Conservation (phyloP, 1,140 invertebrate genomes). For the Oedothorax gibbosus region DNA sequence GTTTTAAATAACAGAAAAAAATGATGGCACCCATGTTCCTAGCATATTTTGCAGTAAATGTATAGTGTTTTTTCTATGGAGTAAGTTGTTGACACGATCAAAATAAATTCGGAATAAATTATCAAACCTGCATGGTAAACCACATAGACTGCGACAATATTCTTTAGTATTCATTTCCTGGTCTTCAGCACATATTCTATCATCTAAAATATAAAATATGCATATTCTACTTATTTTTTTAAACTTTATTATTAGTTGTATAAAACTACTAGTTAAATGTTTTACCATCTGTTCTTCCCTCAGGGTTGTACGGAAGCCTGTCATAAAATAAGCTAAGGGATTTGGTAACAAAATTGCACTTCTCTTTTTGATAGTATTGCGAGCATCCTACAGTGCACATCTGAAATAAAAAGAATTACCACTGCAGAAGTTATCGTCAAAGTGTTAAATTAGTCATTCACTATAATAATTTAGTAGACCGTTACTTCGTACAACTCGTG, state of each 20-base stretch:
- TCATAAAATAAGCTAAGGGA: slow-evolving; percentile 44
- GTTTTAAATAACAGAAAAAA: not conserved
- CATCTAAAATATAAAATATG: not conserved
- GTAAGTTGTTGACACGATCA: not conserved
- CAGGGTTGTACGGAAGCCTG: slow-evolving; percentile 14
- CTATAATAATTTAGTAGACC: too few species aligned
- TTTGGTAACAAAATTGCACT: slow-evolving; percentile 31
- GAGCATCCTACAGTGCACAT: slow-evolving; percentile 55
- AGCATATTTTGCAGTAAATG: not conserved
- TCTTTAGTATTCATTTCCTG: slow-evolving; percentile 8
- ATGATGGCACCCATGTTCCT: not conserved
- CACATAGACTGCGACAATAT: slow-evolving; percentile 41
- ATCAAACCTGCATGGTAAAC: slow-evolving; percentile 43
- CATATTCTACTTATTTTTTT: not conserved
- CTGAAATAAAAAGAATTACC: slow-evolving; percentile 1
- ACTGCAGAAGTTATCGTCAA: too few species aligned
- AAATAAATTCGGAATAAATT: not conserved
- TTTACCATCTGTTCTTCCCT: slow-evolving; percentile 21
- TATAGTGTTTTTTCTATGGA: not conserved
- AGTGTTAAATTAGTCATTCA: too few species aligned
- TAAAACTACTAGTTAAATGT: not conserved
- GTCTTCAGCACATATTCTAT: not conserved
- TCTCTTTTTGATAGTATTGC: slow-evolving; percentile 17
- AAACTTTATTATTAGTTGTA: not conserved
- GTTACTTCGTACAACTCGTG: too few species aligned